phyloP scores from a whole-genome alignment of 2,888 invertebrate genomes.

The Lottia scabra region DNA sequence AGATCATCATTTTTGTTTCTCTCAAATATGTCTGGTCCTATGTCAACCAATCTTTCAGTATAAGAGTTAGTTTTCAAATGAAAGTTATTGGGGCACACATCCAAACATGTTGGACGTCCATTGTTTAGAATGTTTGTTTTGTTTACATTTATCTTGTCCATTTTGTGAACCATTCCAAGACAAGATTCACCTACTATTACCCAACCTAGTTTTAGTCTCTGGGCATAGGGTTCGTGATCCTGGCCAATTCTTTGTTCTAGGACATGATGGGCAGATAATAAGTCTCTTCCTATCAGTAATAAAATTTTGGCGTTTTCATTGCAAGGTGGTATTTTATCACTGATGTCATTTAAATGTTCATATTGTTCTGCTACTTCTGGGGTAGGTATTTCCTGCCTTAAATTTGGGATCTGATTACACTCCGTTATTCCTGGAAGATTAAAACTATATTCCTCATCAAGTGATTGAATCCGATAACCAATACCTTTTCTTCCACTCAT shows the following conservation, averaged over 20 bases:
- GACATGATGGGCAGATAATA: slow-evolving; percentile 9
- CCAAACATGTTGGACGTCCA: slow-evolving; percentile 7
- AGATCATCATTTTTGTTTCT: background rate
- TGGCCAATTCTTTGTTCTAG: slow-evolving; percentile 12
- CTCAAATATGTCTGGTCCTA: background rate
- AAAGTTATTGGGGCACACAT: slow-evolving; percentile 8
- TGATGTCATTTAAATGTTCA: too few species aligned
- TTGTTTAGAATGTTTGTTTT: slow-evolving; percentile 8
- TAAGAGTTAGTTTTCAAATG: background rate
- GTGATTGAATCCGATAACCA: too few species aligned
- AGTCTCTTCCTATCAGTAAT: slow-evolving; percentile 10
- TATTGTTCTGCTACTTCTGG: too few species aligned
- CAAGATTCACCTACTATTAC: slow-evolving; percentile 17
- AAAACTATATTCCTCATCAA: too few species aligned
- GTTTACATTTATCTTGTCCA: slow-evolving; percentile 16
- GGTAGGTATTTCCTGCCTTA: too few species aligned
- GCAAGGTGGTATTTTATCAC: too few species aligned
- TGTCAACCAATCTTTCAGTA: background rate
- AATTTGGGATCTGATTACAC: too few species aligned
- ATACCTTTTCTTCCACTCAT: too few species aligned
- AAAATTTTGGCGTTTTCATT: too few species aligned
- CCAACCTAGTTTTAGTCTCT: slow-evolving; percentile 16
- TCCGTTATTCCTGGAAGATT: too few species aligned
- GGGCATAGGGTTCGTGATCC: slow-evolving; percentile 10
- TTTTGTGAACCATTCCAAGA: slow-evolving; percentile 10